Evolutionary conservation across 2,888 invertebrate species (phyloP).

Genomic region (Polietes domitor): DNA sequence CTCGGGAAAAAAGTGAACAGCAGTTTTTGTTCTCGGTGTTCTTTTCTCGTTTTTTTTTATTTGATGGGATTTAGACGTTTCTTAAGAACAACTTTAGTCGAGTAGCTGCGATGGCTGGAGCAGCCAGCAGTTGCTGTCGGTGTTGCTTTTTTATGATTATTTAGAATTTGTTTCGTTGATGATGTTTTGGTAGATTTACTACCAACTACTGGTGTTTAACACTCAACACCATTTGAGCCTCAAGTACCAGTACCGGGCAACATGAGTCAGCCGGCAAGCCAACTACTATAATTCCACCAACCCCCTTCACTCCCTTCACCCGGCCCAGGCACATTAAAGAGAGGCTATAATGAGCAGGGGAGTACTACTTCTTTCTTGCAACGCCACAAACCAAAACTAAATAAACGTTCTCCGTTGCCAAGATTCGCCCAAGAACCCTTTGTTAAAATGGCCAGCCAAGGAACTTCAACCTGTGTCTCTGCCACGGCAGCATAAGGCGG

Average conservation of each 20-base stretch:
- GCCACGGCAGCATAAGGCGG: neutral
- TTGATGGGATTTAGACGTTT: neutral
- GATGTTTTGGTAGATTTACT: slow-evolving; percentile 13
- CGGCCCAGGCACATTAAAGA: too few relatives aligned
- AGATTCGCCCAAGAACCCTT: neutral
- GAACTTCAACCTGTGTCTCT: slow-evolving; percentile 1
- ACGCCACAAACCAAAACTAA: slow-evolving; percentile 5
- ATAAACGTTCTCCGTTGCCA: neutral
- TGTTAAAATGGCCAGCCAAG: neutral
- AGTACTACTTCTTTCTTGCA: neutral
- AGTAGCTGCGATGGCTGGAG: neutral
- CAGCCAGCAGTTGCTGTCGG: neutral
- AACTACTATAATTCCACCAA: neutral
- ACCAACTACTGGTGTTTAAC: slow-evolving; percentile 62
- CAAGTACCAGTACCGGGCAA: neutral
- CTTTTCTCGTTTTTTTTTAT: neutral
- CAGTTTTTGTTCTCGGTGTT: neutral
- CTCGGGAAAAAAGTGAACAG: neutral
- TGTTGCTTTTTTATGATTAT: neutral
- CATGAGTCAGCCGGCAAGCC: neutral
- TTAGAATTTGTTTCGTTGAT: slow-evolving; percentile 10
- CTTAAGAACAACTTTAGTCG: neutral
- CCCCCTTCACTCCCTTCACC: too few relatives aligned
- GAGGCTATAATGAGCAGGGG: too few relatives aligned
- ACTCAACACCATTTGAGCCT: slow-evolving; percentile 37